Base-by-base conservation (phyloP, 23 tunicate species). In the Botrylloides violaceus region DNA sequence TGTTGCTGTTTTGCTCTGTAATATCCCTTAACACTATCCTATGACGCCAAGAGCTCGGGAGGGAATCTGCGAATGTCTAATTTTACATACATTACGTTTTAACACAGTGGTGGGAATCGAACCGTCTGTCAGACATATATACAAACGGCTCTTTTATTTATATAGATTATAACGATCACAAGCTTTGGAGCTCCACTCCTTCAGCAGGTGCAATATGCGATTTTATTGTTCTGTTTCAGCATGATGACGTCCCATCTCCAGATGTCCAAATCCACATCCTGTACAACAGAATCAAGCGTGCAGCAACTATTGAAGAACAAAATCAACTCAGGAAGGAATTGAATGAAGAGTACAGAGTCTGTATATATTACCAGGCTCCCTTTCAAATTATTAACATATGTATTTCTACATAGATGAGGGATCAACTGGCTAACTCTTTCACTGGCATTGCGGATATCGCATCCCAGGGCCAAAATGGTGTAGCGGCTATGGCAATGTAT, bases 171-270 rank as follows among this genome's bases (percentile, higher is more conserved):
- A n/a, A n/a, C n/a, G n/a, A n/a, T n/a, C n/a, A n/a, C n/a, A n/a
- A n/a, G n/a, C n/a, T n/a, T n/a, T n/a, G n/a, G n/a, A n/a, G n/a
- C n/a, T n/a, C n/a, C n/a, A n/a, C n/a, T n/a, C n/a, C n/a, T n/a
- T n/a, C n/a, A n/a, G n/a, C n/a, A n/a, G n/a, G n/a, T n/a, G n/a
- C n/a, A n/a, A n/a, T n/a, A n/a, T n/a, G n/a, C n/a, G n/a, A n/a
- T n/a, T n/a, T n/a, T n/a, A n/a, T n/a, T n/a, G n/a, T n/a, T n/a
- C n/a, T n/a, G n/a, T 65, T 55, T 30, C 18, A 86, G 94, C 65
- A 76, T 66, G 94, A 86, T 58, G 94, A 80, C 58, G 85, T 86
- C 3, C 94, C 94, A 0, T 76, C 94, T 31, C 94, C 94, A 5
- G 94, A 86, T 60, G 94, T 86, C n/a, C 71, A 78, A 25, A 58